Percentiles rank a stretch among this genome's conserved stretches.
These are phyloP conservation scores for Porites lobata DNA, from an alignment of 92 coral and sea anemone genomes.

Conservation along the genomic window DNA sequence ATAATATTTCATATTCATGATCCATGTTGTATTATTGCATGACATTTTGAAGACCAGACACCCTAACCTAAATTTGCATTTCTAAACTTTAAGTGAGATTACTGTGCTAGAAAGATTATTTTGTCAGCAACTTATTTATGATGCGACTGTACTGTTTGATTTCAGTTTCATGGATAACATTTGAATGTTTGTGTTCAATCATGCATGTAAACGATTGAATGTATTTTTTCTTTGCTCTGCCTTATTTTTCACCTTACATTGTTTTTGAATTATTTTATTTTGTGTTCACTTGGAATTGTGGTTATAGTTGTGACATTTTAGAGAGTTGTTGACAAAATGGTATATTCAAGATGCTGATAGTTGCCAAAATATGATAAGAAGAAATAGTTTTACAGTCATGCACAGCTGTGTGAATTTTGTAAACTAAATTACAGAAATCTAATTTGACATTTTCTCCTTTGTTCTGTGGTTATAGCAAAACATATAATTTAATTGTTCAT, in stretches of 20 bases:
- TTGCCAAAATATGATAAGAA: conserved; percentile 19
- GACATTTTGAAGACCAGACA: conserved; percentile 23
- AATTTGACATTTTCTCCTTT: not conserved
- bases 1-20: not conserved
- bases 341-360: conserved; percentile 1
- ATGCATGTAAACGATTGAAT: not conserved
- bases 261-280: not conserved
- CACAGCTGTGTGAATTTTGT: not conserved
- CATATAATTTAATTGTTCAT: not conserved
- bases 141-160: not conserved
- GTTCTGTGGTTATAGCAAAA: not conserved
- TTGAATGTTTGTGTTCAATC: not conserved
- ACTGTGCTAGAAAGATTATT: not conserved
- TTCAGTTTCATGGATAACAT: not conserved
- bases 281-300: conserved; percentile 1
- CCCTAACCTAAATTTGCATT: conserved; percentile 8
- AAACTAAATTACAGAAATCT: not conserved
- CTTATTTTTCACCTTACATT: not conserved
- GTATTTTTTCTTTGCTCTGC: not conserved
- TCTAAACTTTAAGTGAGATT: not conserved
- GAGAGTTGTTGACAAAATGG: not conserved
- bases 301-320: not conserved
- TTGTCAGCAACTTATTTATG: not conserved
- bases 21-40: not conserved
- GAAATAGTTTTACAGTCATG: not conserved